These are phyloP conservation scores for Crotophaga sulcirostris DNA, from an alignment of 2,113 vertebrate genomes.

Conservation along the genomic window DNA sequence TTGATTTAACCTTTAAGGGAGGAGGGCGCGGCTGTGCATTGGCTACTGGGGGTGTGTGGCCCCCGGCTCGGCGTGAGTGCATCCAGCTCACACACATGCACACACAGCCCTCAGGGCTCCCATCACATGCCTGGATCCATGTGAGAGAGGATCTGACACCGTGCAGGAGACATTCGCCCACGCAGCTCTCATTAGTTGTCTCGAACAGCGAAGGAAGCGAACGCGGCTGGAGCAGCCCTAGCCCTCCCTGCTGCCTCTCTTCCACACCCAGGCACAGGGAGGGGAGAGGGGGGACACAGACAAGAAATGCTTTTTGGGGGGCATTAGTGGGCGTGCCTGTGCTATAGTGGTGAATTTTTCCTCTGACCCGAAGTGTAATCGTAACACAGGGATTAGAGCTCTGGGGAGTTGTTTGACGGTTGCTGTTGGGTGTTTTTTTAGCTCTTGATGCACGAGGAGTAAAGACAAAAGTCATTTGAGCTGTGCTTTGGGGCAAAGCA, in stretches of 20 bases:
- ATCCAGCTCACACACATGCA: neutral
- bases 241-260: neutral
- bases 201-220: neutral
- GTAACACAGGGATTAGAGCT: neutral
- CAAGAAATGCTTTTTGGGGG: neutral
- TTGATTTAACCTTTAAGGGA: neutral
- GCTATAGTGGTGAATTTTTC: neutral
- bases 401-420: neutral
- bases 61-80: neutral
- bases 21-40: neutral
- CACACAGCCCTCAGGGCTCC: neutral
- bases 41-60: fast-evolving
- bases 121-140: neutral
- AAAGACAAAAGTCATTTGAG: neutral
- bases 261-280: neutral
- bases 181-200: conserved; percentile 49
- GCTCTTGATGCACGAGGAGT: neutral
- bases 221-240: neutral
- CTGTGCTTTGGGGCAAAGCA: fast-evolving
- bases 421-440: neutral
- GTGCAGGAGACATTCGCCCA: conserved; percentile 60
- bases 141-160: neutral
- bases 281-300: neutral
- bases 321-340: neutral
- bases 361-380: neutral